Percentiles rank a stretch among this genome's conserved stretches.
phyloP scores from a whole-genome alignment of 2,797 vertebrate species.

The Poecilia velifera region DNA sequence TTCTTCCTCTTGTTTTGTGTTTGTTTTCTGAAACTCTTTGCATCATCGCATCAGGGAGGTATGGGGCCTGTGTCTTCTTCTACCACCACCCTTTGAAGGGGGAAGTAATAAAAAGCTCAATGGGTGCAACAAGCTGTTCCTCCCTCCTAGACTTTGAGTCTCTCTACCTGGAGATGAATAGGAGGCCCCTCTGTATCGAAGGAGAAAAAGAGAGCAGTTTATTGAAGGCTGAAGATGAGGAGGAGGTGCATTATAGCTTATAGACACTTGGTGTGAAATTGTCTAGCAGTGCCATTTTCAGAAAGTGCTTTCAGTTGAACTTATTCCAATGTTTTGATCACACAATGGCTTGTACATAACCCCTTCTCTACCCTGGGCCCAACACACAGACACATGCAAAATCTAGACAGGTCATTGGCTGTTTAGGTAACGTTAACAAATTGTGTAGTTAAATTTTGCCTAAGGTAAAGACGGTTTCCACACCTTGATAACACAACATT shows the following conservation, averaged over 20 bases:
- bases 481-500: conserved; percentile 42
- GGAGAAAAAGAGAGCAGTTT: conserved; percentile 71
- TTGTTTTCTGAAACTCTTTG: conserved; percentile 51
- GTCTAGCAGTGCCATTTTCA: conserved; percentile 43
- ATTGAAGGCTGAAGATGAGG: conserved; percentile 72
- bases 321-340: conserved; percentile 13
- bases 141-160: conserved; percentile 78
- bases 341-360: not conserved
- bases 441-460: conserved; percentile 47
- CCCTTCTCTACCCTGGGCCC: not conserved
- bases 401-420: conserved; percentile 47
- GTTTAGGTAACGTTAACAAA: conserved; percentile 50
- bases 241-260: conserved; percentile 52
- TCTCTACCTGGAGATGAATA: conserved; percentile 84
- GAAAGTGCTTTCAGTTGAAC: conserved; percentile 14
- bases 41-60: conserved; percentile 72
- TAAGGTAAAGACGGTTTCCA: conserved; percentile 40
- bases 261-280: conserved; percentile 68
- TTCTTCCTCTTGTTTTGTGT: conserved; percentile 58
- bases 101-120: conserved; percentile 82
- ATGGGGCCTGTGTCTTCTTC: conserved; percentile 68
- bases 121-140: conserved; percentile 82
- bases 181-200: conserved; percentile 78
- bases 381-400: conserved; percentile 22
- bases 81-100: conserved; percentile 77